Percentiles rank a stretch among this genome's conserved stretches.
These are phyloP conservation scores for Percina caprodes DNA, from an alignment of 2,113 vertebrate species.

Conservation along the genomic window DNA sequence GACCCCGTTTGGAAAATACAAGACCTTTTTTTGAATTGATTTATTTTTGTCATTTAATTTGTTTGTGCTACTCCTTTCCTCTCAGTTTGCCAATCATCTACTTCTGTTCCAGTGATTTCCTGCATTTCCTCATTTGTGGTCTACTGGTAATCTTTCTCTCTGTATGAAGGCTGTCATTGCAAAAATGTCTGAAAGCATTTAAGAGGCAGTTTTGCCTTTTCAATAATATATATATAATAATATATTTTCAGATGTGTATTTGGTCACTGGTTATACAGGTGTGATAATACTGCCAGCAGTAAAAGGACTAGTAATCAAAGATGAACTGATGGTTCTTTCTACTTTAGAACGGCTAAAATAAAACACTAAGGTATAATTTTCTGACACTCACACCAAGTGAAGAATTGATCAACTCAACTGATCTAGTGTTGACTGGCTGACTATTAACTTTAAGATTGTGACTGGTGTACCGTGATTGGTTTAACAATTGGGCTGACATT, in stretches of 20 bases:
- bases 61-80: background rate
- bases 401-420: slow-evolving; percentile 51
- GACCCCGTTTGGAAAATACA: background rate
- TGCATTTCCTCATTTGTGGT: background rate
- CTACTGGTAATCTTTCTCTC: background rate
- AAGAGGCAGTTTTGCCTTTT: background rate
- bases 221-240: background rate
- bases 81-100: background rate
- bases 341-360: slow-evolving; percentile 1
- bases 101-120: slow-evolving; percentile 1
- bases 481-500: slow-evolving; percentile 17
- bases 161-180: background rate
- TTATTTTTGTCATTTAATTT: background rate
- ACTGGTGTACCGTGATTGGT: background rate
- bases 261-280: background rate
- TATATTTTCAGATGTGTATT: background rate
- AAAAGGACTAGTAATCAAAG: background rate
- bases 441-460: slow-evolving; percentile 32
- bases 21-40: background rate
- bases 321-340: background rate
- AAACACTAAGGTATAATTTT: slow-evolving; percentile 34
- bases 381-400: slow-evolving; percentile 13
- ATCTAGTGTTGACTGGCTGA: slow-evolving; percentile 29
- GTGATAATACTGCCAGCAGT: slow-evolving; percentile 11
- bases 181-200: slow-evolving; percentile 13